phyloP scores from a whole-genome alignment of 2,113 vertebrate genomes.

The Caloenas nicobarica region DNA sequence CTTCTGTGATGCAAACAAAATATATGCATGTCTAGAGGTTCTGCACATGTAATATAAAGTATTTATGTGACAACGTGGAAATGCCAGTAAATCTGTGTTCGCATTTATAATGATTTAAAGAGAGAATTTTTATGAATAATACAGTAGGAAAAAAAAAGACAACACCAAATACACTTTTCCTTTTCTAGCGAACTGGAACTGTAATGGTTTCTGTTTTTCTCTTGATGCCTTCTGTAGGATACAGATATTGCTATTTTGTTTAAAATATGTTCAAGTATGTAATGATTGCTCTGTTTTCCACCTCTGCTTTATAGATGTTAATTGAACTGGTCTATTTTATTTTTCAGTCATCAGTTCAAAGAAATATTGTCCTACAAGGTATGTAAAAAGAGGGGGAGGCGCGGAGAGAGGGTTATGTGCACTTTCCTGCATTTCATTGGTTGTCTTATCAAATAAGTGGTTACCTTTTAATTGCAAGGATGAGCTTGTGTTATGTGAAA shows the following conservation, averaged over 20 bases:
- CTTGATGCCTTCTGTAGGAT: background rate
- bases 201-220: background rate
- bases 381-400: slow-evolving; percentile 43
- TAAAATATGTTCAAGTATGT: background rate
- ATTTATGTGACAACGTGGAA: background rate
- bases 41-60: background rate
- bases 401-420: background rate
- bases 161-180: background rate
- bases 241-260: background rate
- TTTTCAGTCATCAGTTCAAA: slow-evolving; percentile 85
- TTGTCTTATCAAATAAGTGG: background rate
- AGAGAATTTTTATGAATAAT: background rate
- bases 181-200: background rate
- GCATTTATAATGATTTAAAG: background rate
- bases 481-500: background rate
- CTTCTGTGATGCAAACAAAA: background rate
- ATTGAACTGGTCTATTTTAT: slow-evolving; percentile 37
- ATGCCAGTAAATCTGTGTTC: background rate
- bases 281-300: background rate
- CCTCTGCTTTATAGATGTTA: slow-evolving; percentile 7
- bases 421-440: background rate
- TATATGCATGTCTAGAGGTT: background rate
- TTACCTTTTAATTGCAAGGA: background rate
- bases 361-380: slow-evolving; percentile 92
- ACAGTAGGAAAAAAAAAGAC: background rate